These are phyloP conservation scores for Syndactyla subalaris DNA, from an alignment of 2,797 vertebrate species.

Conservation along the genomic window DNA sequence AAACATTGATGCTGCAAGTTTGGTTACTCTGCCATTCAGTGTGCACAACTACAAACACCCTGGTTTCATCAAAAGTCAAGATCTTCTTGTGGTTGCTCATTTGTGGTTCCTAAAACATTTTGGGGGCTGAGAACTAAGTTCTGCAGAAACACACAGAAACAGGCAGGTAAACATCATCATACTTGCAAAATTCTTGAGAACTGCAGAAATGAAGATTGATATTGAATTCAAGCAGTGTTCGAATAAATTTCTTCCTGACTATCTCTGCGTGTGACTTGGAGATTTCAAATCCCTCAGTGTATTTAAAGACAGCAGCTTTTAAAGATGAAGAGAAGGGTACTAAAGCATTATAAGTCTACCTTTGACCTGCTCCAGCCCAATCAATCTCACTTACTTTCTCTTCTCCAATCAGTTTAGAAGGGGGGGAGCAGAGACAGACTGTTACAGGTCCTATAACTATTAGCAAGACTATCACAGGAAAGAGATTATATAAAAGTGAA, in stretches of 20 bases:
- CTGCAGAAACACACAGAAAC: neutral
- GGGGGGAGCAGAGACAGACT: neutral
- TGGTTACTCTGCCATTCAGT: neutral
- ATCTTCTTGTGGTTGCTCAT: neutral
- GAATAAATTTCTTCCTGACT: neutral
- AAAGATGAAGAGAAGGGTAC: neutral
- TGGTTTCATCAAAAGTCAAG: neutral
- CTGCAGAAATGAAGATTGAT: neutral
- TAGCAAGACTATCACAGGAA: conserved; percentile 17
- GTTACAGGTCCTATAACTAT: neutral
- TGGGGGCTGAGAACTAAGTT: neutral
- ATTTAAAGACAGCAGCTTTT: neutral
- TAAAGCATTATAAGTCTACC: neutral
- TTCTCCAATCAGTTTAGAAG: neutral
- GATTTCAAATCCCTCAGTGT: neutral
- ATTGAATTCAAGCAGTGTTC: neutral
- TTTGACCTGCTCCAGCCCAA: conserved; percentile 6
- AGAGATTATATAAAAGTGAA: conserved; percentile 19
- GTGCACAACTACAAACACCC: neutral
- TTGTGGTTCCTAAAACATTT: neutral
- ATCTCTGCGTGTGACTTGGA: neutral
- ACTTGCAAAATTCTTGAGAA: neutral
- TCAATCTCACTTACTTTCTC: conserved; percentile 16
- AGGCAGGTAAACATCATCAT: neutral
- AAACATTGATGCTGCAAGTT: neutral